Evolutionary conservation across 2,888 invertebrate species (phyloP).

Genomic region (Hirtodrosophila trivittata): DNA sequence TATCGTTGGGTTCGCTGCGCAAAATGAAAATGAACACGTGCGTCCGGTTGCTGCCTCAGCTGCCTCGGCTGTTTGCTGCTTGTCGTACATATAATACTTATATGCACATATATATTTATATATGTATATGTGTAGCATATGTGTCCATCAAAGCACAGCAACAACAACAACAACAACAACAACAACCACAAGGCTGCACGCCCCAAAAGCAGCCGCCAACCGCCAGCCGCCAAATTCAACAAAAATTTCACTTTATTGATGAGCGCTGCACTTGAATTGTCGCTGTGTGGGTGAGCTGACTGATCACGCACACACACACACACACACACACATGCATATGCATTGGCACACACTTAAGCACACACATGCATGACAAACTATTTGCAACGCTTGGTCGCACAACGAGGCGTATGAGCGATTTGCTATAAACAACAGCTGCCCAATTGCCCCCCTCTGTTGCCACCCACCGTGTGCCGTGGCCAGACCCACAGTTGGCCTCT

Average conservation of each 20-base stretch:
- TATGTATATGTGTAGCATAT: constrained; percentile 41
- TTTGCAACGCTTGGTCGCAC: constrained; percentile 71
- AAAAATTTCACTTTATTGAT: constrained; percentile 74
- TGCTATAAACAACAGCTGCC: constrained; percentile 66
- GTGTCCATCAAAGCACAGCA: constrained; percentile 55
- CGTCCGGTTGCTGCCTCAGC: constrained; percentile 77
- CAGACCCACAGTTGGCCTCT: constrained; percentile 13
- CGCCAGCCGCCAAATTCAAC: constrained; percentile 35
- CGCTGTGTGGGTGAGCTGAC: constrained; percentile 48
- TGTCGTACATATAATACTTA: constrained; percentile 25
- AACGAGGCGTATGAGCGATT: constrained; percentile 76
- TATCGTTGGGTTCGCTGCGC: constrained; percentile 75
- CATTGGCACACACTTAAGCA: constrained; percentile 8
- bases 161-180: constrained; percentile 36
- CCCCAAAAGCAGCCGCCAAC: constrained; percentile 51
- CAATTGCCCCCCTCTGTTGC: constrained; percentile 11
- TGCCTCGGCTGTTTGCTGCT: constrained; percentile 39
- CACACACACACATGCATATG: constrained; percentile 5
- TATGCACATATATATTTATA: constrained; percentile 5
- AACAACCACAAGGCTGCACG: constrained; percentile 47
- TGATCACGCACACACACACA: constrained; percentile 32
- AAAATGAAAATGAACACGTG: constrained; percentile 82
- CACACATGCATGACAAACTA: constrained; percentile 41
- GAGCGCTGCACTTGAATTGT: constrained; percentile 71
- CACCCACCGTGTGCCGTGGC: not conserved